Percentiles rank a stretch among this genome's conserved stretches.
Conservation (phyloP, 53 echinoderm and acorn worm species). For the Luidia sarsii region DNA sequence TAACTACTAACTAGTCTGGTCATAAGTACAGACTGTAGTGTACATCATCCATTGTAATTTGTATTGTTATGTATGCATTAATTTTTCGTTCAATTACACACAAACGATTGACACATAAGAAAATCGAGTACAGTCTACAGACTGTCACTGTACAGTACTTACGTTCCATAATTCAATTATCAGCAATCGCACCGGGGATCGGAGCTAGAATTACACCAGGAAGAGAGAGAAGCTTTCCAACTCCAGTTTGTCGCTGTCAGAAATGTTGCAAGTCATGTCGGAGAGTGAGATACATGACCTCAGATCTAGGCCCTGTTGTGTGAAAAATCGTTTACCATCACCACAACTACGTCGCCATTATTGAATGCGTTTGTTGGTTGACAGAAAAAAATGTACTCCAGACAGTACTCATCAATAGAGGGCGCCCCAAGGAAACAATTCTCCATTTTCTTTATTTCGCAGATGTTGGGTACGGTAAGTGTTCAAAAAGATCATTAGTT, state of each 20-base stretch:
- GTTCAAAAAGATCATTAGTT: no score
- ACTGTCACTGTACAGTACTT: not conserved
- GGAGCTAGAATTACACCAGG: not conserved
- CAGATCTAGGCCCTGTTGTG: not conserved
- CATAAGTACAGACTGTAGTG: no score
- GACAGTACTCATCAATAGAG: no score
- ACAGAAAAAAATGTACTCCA: conserved; percentile 8
- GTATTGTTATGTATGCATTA: no score
- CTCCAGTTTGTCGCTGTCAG: not conserved
- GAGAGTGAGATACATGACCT: not conserved
- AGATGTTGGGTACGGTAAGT: no score
- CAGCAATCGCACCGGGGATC: not conserved
- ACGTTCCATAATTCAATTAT: conserved; percentile 32
- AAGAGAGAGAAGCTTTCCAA: not conserved
- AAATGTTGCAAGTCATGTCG: not conserved
- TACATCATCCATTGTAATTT: no score
- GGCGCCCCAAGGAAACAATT: no score
- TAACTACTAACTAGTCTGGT: no score
- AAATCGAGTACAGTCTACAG: no score
- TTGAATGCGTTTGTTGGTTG: conserved; percentile 10
- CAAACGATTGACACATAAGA: no score
- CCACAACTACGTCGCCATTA: not conserved
- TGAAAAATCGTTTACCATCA: conserved; percentile 13
- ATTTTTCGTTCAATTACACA: no score
- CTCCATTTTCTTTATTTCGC: no score